Evolutionary conservation across 2,888 invertebrate genomes (phyloP).

Genomic region (Melanotus villosus): DNA sequence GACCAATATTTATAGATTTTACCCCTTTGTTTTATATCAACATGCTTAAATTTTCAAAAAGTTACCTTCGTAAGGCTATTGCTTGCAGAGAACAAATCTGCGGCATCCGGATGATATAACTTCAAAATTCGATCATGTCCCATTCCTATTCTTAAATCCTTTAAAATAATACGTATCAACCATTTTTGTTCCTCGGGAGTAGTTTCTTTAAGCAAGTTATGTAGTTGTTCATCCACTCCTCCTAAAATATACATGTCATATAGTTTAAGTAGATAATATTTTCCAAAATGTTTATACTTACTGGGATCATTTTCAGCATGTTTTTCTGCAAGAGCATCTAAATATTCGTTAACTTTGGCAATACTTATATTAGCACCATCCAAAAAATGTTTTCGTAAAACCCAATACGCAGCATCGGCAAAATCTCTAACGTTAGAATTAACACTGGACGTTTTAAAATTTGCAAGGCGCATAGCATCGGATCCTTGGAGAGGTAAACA

Average conservation of each 20-base stretch:
- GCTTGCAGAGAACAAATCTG: slow-evolving; percentile 80
- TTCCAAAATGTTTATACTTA: no score
- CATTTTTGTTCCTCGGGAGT: slow-evolving; percentile 89
- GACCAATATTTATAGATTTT: neutral
- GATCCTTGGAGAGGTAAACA: slow-evolving; percentile 78
- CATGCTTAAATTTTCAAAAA: neutral
- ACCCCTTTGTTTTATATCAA: neutral
- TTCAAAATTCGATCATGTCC: slow-evolving; percentile 79
- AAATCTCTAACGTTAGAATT: slow-evolving; percentile 78
- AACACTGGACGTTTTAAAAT: slow-evolving; percentile 64
- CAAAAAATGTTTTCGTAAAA: slow-evolving; percentile 74
- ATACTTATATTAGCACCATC: slow-evolving; percentile 72
- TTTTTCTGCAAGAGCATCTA: slow-evolving; percentile 82
- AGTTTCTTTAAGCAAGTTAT: slow-evolving; percentile 76
- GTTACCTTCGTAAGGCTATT: slow-evolving; percentile 70
- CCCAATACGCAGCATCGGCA: slow-evolving; percentile 82
- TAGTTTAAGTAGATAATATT: no score
- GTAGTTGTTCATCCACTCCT: slow-evolving; percentile 75
- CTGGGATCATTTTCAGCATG: slow-evolving; percentile 75
- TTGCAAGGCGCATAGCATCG: slow-evolving; percentile 70
- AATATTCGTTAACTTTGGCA: slow-evolving; percentile 79
- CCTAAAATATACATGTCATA: slow-evolving; percentile 54
- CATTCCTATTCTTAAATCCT: slow-evolving; percentile 85
- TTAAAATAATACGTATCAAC: slow-evolving; percentile 90
- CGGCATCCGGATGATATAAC: slow-evolving; percentile 86